Evolutionary conservation across 2,888 invertebrate genomes (phyloP), one percentile per base, ranked within the genome.

Genomic region (Torymus auratus): DNA sequence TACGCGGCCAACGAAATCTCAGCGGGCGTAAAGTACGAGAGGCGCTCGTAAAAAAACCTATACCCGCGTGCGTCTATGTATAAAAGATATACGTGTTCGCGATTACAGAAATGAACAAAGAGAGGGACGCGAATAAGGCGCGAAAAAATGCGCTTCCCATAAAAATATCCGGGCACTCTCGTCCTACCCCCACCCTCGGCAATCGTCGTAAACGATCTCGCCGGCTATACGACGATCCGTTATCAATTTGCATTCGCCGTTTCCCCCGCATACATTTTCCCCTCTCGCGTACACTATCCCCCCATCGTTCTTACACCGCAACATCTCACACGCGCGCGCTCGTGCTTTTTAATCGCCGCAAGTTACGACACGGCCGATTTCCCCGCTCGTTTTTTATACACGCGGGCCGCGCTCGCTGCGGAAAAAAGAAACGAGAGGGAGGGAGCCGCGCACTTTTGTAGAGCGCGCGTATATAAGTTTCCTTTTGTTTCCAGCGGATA

Each of bases 201-300:
- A 67, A 60, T 75, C 58, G 60, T 67, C 60, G 65, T 60, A 55
- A 75, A 67, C 60, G 58, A 52, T 67, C 14, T 67, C 17, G 11
- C 23, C 3, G 55, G 2, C 60, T 23, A 10, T 10, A n/a, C 58
- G 60, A 52, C 20, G 56, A 77, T 64, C 64, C 64, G 55, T 64
- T 78, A 78, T 78, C 71, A 78, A 78, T 70, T 52, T 64, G 20
- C 76, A 64, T 69, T 76, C 50, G 13, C 53, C 52, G 20, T 13
- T 12, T 60, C 13, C 61, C 61, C 23, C 15, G 20, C 15, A 64
- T 61, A 15, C 60, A 78, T 71, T 71, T 78, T 67, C 20, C 60
- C 71, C 10, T 14, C 7, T 23, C 53, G 4, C 11, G 11, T 41
- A 12, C 41, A 11, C 3, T 53, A 12, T 2, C 20, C 17, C n/a